Evolutionary conservation across 1,140 invertebrate species (phyloP).

Genomic region (Drosophila watanabei): DNA sequence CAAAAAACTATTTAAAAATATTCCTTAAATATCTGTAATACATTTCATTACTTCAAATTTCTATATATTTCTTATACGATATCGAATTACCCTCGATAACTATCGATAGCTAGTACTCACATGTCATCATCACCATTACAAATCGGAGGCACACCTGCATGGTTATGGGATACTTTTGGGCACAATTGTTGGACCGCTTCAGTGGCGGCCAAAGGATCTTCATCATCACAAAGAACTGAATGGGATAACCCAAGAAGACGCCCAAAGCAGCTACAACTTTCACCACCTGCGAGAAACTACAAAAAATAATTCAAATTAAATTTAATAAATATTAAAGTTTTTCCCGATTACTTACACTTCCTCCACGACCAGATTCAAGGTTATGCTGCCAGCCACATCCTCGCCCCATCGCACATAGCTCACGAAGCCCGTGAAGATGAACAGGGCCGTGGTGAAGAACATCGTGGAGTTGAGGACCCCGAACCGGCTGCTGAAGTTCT

Average conservation of each 20-base stretch:
- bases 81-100: too few relatives aligned
- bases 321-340: neutral
- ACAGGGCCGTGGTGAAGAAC: conserved; percentile 90
- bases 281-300: conserved; percentile 87
- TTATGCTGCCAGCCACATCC: conserved; percentile 88
- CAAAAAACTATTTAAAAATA: too few relatives aligned
- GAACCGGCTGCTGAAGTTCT: conserved; percentile 90
- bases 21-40: too few relatives aligned
- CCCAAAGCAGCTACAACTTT: conserved; percentile 91
- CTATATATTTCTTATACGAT: too few relatives aligned
- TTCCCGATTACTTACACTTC: conserved; percentile 60
- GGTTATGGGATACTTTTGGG: conserved; percentile 86
- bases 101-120: conserved; percentile 87
- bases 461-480: conserved; percentile 94
- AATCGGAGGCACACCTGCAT: conserved; percentile 73
- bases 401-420: conserved; percentile 91
- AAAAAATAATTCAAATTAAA: conserved; percentile 55
- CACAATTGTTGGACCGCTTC: conserved; percentile 86
- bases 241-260: conserved; percentile 92
- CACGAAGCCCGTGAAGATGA: conserved; percentile 90
- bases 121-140: conserved; percentile 90
- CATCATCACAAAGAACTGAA: conserved; percentile 95
- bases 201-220: conserved; percentile 89
- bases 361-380: conserved; percentile 87
- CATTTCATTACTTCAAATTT: too few relatives aligned